Percentiles rank a stretch among this genome's conserved stretches.
These are phyloP conservation scores for Danaus chrysippus DNA, from an alignment of 2,888 invertebrate species.

Conservation along the genomic window DNA sequence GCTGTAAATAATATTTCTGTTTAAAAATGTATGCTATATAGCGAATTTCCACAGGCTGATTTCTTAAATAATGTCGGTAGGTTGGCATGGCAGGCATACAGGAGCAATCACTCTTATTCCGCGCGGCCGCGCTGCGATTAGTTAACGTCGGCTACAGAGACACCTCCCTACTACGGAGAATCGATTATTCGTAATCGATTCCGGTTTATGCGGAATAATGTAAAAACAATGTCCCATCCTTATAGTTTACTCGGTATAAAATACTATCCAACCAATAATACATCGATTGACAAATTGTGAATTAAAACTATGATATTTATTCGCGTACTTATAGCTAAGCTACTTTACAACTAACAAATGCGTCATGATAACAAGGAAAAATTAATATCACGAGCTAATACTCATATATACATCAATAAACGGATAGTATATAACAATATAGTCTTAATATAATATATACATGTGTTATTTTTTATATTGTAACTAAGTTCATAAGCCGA, in stretches of 20 bases:
- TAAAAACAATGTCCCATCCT: constrained; percentile 51
- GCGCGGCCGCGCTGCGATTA: constrained; percentile 77
- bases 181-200: constrained; percentile 75
- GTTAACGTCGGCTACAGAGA: constrained; percentile 78
- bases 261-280: not conserved
- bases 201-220: constrained; percentile 53
- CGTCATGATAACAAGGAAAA: constrained; percentile 19
- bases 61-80: constrained; percentile 78
- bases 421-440: constrained; percentile 3
- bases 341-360: constrained; percentile 11
- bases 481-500: constrained; percentile 35
- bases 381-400: constrained; percentile 23
- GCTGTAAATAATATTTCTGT: constrained; percentile 3
- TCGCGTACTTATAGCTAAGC: not conserved
- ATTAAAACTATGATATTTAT: not conserved
- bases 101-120: constrained; percentile 77
- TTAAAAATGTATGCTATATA: constrained; percentile 10
- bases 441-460: constrained; percentile 32
- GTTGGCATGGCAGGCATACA: constrained; percentile 73
- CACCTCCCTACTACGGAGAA: constrained; percentile 62
- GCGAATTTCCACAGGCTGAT: constrained; percentile 71
- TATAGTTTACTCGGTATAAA: constrained; percentile 7
- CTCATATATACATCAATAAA: constrained; percentile 11
- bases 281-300: not conserved
- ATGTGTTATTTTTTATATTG: constrained; percentile 33